Percentiles rank a stretch among this genome's conserved stretches.
Evolutionary conservation across 2,888 invertebrate genomes (phyloP).

Genomic region (Tridacna gigas): DNA sequence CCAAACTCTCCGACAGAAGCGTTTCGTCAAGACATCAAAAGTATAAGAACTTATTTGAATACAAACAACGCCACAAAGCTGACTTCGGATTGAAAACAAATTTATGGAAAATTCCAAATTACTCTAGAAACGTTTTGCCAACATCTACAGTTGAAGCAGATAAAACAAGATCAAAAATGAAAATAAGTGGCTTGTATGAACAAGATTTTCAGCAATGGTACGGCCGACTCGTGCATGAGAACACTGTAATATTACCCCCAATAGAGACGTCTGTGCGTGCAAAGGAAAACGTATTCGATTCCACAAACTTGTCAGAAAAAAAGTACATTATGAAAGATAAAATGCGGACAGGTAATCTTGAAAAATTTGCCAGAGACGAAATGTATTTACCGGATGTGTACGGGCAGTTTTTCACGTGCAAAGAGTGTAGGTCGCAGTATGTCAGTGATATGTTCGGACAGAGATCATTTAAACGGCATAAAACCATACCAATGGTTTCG

Average conservation of each 20-base stretch:
- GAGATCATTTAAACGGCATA: constrained; percentile 32
- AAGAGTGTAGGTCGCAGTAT: constrained; percentile 44
- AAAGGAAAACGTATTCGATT: constrained; percentile 35
- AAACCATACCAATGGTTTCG: neutral
- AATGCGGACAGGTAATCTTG: constrained; percentile 23
- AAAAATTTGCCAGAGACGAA: constrained; percentile 44
- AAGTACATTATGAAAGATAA: constrained; percentile 38
- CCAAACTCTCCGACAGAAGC: neutral
- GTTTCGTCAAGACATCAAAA: constrained; percentile 30
- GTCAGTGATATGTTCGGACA: constrained; percentile 46
- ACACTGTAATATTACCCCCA: constrained; percentile 51
- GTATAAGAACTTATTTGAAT: constrained; percentile 55
- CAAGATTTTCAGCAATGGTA: constrained; percentile 45
- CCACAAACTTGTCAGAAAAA: constrained; percentile 47
- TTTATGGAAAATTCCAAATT: constrained; percentile 58
- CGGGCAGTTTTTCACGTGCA: constrained; percentile 43
- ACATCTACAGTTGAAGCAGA: neutral
- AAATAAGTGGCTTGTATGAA: constrained; percentile 44
- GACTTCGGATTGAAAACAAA: constrained; percentile 38
- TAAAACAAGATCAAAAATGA: neutral
- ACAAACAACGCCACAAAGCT: constrained; percentile 36
- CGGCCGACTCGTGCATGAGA: constrained; percentile 45
- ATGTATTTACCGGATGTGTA: constrained; percentile 48
- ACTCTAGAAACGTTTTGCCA: constrained; percentile 53
- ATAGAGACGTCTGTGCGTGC: constrained; percentile 39